Evolutionary conservation across 2,113 vertebrate species (phyloP).

Genomic region (Vanacampus margaritifer): DNA sequence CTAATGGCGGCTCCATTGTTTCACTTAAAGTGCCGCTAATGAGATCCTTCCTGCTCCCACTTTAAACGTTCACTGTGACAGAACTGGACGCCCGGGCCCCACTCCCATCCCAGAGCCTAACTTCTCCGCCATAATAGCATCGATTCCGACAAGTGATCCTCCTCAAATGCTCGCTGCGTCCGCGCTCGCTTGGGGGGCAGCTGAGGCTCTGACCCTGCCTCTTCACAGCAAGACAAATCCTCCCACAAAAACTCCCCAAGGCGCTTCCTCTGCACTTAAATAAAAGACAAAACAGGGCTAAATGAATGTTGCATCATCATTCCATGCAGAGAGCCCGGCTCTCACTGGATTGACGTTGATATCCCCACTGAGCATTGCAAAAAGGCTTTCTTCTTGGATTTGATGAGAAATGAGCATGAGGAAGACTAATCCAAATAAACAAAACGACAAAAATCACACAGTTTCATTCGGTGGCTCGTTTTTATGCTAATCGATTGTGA

Average conservation of each 20-base stretch:
- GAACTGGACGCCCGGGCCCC: slow-evolving; percentile 20
- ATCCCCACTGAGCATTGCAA: slow-evolving; percentile 27
- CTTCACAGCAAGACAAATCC: slow-evolving; percentile 35
- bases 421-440: slow-evolving; percentile 20
- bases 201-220: slow-evolving; percentile 26
- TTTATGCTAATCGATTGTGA: slow-evolving; percentile 25
- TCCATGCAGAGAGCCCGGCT: background rate
- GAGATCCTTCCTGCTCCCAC: slow-evolving; percentile 37
- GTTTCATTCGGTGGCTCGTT: background rate
- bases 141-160: slow-evolving; percentile 36
- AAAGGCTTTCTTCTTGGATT: slow-evolving; percentile 56
- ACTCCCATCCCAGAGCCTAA: slow-evolving; percentile 14
- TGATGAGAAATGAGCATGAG: slow-evolving; percentile 25
- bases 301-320: slow-evolving; percentile 40
- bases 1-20: background rate
- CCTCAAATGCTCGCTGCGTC: slow-evolving; percentile 5
- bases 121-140: slow-evolving; percentile 29
- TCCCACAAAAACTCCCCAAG: slow-evolving; percentile 15
- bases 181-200: slow-evolving; percentile 22
- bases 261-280: slow-evolving; percentile 37
- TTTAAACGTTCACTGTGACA: slow-evolving; percentile 39
- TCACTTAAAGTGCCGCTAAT: slow-evolving; percentile 36
- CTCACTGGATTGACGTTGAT: slow-evolving; percentile 54
- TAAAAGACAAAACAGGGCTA: slow-evolving; percentile 32
- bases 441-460: slow-evolving; percentile 6